Base-by-base conservation (phyloP, 2,888 invertebrate genomes). In the Alcis repandata region DNA sequence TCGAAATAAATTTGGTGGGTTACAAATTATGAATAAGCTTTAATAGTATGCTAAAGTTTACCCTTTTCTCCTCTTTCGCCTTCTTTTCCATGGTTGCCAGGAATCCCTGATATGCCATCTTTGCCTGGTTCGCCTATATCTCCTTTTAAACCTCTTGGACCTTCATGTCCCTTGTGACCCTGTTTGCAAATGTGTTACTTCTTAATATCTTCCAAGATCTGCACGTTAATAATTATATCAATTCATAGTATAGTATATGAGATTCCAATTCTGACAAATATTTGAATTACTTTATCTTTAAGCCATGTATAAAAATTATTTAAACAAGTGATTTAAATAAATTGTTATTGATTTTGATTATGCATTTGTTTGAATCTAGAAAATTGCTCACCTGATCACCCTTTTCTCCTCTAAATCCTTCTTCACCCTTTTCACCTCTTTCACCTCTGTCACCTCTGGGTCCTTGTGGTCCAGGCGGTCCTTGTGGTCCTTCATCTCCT, bases 51-150 rank as follows among this genome's bases (percentile, higher is more conserved):
- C n/a, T n/a, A n/a, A n/a, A 1, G n/a, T 22, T 22, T 46, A 46
- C 79, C 79, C 61, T 70, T 73, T 11, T 66, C 49, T 77, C 96
- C 97, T 83, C 94, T 95, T 0, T 79, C 78, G 20, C 96, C 96
- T 79, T 94, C 93, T 1, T 95, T 95, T 38, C 97, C 98, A 62
- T 96, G 93, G 0, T 91, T 94, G 38, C 98, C 98, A 27, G 96
- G 95, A 10, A 94, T 83, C 19, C 97, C 97, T 69, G 96, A 93
- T 19, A 94, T 91, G 1, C 97, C 98, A 38, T 94, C 92, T 32
- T 92, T 85, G 2, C 97, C 97, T 41, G 89, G 79, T 46, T 77
- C 56, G 9, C 94, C 94, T 13, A 78, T 71, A n/a, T 85, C 80
- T 41, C 95, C 95, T 15, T 68, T 69, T 22, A 79, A 76, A 7